Percentiles rank a stretch among this genome's conserved stretches.
phyloP scores from a whole-genome alignment of 2,113 vertebrate genomes.

The Procapra przewalskii region DNA sequence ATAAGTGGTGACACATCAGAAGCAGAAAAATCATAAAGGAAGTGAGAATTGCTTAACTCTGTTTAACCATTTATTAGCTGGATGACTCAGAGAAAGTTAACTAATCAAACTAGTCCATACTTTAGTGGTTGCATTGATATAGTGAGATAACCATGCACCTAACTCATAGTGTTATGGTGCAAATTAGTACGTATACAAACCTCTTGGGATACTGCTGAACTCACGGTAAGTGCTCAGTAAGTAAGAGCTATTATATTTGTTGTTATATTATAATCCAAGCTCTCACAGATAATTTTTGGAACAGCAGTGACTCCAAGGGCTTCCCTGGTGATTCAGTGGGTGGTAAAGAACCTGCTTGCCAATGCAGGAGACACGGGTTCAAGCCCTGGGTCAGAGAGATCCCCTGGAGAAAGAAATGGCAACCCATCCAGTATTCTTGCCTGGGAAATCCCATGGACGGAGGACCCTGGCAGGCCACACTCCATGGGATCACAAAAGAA shows the following conservation, averaged over 20 bases:
- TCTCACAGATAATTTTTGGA: neutral
- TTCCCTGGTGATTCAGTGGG: neutral
- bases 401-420: neutral
- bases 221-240: neutral
- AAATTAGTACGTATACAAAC: neutral
- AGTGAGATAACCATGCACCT: neutral
- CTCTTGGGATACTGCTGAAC: neutral
- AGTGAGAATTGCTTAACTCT: neutral
- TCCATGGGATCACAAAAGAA: neutral
- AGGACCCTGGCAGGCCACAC: neutral
- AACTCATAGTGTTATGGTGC: neutral
- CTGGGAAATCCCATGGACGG: neutral
- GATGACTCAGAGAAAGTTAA: neutral
- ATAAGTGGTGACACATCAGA: neutral
- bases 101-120: neutral
- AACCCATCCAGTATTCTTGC: neutral
- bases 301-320: neutral
- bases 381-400: neutral
- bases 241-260: neutral
- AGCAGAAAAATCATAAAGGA: neutral
- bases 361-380: neutral
- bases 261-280: neutral
- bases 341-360: neutral
- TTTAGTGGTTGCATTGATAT: neutral
- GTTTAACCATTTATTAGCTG: neutral